Base-by-base conservation (phyloP, 2,797 vertebrate species). In the Mallotus villosus region DNA sequence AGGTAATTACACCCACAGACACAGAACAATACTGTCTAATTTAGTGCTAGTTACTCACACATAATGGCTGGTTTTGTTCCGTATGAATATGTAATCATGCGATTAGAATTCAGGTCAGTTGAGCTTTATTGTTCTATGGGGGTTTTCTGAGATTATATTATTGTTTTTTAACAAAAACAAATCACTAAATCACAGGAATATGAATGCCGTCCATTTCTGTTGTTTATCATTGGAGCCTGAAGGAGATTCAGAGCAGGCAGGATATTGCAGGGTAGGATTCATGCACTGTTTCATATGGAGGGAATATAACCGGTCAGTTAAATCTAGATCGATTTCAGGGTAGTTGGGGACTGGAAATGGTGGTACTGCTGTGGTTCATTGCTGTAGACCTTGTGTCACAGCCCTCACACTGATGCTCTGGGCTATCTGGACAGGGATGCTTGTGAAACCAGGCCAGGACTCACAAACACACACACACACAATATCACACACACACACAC, bases 81-180 rank as follows among this genome's bases (percentile, higher is more conserved):
- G 17, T 27, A 63, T 78, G 74, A 85, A 86, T 79, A 80, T 87
- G 78, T 70, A 84, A 82, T 82, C 68, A 83, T 62, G 71, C 77
- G 78, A 88, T 90, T 73, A 81, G 14, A 6, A 67, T 27, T 29
- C 53, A 34, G 86, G 84, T 89, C 82, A 90, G 83, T 84, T 74
- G 83, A 14, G 25, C 53, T 14, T 5, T 41, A 60, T 59, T 60
- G 27, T 64, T n/a, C 29, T 57, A 19, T 5, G 11, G 53, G 17
- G 41, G 19, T 57, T 57, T 57, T 21, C 53, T 24, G 9, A 12
- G 57, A 22, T 55, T 55, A 9, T 55, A 17, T n/a, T 59, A 59
- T 59, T 59, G 22, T 59, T 59, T 8, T 59, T 21, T 24, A 24
- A 59, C 19, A 59, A 11, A 21, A 55, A 55, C 51, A 55, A 55